phyloP scores from a whole-genome alignment of 2,797 vertebrate genomes.

The Acanthornis magna region DNA sequence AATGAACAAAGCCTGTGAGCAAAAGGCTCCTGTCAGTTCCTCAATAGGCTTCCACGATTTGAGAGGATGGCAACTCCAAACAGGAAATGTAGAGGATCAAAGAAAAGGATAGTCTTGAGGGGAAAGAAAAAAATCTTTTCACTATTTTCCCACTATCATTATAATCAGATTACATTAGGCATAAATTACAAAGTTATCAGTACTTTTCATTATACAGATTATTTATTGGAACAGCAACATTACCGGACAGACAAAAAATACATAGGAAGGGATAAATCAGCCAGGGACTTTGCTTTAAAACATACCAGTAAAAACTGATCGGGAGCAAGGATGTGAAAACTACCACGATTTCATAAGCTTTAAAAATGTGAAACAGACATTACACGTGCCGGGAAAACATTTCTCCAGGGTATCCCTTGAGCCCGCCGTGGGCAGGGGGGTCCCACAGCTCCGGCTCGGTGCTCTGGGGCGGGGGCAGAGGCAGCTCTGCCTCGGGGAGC shows the following conservation, averaged over 20 bases:
- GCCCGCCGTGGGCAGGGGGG: too few species aligned
- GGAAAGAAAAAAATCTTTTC: not conserved
- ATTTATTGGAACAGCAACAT: not conserved
- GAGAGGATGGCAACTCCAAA: not conserved
- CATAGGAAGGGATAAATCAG: not conserved
- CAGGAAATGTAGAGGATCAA: not conserved
- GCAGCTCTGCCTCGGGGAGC: not conserved
- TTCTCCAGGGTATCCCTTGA: too few species aligned
- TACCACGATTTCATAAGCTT: rapidly evolving
- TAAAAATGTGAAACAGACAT: not conserved
- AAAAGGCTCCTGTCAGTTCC: not conserved
- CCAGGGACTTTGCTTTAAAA: not conserved
- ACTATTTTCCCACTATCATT: not conserved
- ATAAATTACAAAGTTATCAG: not conserved
- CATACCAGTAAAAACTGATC: not conserved
- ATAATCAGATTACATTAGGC: not conserved
- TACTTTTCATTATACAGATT: not conserved
- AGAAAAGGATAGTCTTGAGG: not conserved
- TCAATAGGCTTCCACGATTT: not conserved
- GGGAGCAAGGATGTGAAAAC: not conserved
- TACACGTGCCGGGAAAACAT: rapidly evolving
- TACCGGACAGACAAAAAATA: not conserved
- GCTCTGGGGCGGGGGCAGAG: not conserved
- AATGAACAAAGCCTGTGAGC: not conserved
- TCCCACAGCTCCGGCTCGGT: not conserved